Conservation (phyloP, 2,113 vertebrate genomes). For the Ailuropoda melanoleuca region DNA sequence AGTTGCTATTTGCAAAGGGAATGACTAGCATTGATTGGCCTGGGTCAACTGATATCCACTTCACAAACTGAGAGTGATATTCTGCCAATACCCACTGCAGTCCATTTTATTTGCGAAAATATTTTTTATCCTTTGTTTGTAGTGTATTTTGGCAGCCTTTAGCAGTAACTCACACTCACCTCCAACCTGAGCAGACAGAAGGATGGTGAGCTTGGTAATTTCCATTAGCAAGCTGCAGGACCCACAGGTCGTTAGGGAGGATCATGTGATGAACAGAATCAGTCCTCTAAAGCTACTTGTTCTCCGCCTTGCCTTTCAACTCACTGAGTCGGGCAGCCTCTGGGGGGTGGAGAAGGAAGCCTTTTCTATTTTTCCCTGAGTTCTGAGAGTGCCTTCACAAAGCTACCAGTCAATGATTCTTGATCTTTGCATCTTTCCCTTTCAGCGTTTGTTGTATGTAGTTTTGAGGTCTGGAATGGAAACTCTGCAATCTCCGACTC, state of each 20-base stretch:
- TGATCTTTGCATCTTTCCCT: conserved; percentile 9
- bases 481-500: conserved; percentile 28
- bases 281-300: neutral
- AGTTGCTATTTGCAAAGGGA: neutral
- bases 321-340: neutral
- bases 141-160: neutral
- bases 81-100: neutral
- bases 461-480: conserved; percentile 2
- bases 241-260: neutral
- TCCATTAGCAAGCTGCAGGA: neutral
- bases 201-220: neutral
- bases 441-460: conserved; percentile 4
- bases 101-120: neutral
- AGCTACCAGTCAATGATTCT: conserved; percentile 11
- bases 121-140: neutral
- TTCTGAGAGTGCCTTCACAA: neutral
- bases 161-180: neutral
- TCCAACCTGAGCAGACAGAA: neutral
- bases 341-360: neutral
- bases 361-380: neutral
- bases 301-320: neutral
- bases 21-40: neutral
- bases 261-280: neutral
- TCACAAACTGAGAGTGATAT: neutral
- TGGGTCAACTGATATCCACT: neutral